Base-by-base conservation (phyloP, 1,140 invertebrate species). In the Nomia melanderi region DNA sequence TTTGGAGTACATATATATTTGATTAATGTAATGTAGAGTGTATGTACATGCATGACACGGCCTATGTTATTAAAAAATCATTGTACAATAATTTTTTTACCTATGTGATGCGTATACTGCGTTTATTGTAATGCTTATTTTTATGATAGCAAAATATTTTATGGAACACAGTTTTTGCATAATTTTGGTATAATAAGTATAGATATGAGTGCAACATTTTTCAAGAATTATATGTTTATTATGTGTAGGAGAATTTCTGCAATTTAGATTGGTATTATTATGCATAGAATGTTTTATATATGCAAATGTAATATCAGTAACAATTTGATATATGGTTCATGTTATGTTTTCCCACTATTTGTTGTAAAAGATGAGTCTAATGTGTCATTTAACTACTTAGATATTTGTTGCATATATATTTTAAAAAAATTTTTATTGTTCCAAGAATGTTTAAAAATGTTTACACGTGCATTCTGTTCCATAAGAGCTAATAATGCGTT, bases 51-150 rank as follows among this genome's bases (percentile, higher is more conserved):
- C 12, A 54, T 9, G 14, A 54, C 36, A 69, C 53, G 80, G 80
- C 79, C 80, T 82, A 71, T 62, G 81, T 53, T 56, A 70, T 53
- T 23, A 12, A 75, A 25, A 62, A 66, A 2, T 79, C 67, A 7
- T 31, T 67, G 56, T 17, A 53, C 64, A 56, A 31, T 6, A 50
- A 36, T 23, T 63, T n/a, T 47, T 50, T 36, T 8, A 33, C 23
- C 57, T 39, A 57, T n/a, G 1, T 7, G 27, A 14, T n/a, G 25
- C 23, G 33, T 53, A 2, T 8, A 36, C 25, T 33, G 12, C 41
- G 8, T 1, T 36, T 50, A 72, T 53, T 71, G 6, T 9, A 53
- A 39, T 47, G 2, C n/a, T 39, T 11, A 29, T 53, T 7, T 20
- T 39, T 53, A n/a, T 14, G 36, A 81, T 33, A 31, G 0, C 23